A percentile compares a stretch with the other conserved stretches of the same genome.
Evolutionary conservation across 1,140 invertebrate species (phyloP).

Genomic region (Galendromus occidentalis): DNA sequence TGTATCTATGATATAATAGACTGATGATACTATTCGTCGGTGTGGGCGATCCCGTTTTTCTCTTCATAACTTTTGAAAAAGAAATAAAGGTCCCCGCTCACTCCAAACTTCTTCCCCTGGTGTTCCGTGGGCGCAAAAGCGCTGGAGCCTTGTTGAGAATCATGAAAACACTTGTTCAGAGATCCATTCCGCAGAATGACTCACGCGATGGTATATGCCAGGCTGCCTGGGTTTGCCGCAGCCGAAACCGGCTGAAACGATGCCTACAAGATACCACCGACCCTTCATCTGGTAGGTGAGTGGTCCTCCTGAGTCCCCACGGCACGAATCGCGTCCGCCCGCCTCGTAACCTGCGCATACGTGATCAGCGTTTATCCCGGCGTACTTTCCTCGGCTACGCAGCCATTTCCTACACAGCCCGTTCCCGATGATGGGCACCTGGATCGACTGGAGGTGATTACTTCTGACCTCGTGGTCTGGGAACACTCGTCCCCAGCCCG

Average conservation of each 20-base stretch:
- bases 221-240: constrained; percentile 76
- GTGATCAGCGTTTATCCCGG: background rate
- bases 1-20: no score
- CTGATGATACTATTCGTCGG: no score
- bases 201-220: constrained; percentile 61
- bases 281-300: constrained; percentile 19
- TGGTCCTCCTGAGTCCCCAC: constrained; percentile 34
- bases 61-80: no score
- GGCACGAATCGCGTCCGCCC: constrained; percentile 23
- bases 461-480: background rate
- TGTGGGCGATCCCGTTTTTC: no score
- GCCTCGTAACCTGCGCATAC: constrained; percentile 23
- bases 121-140: no score
- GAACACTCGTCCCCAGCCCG: constrained; percentile 39
- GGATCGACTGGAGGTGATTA: constrained; percentile 42
- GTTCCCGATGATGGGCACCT: constrained; percentile 23
- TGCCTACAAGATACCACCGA: constrained; percentile 39
- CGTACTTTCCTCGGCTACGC: background rate
- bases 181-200: constrained; percentile 56
- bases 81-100: no score
- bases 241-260: constrained; percentile 81
- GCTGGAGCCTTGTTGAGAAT: no score
- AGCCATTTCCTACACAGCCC: background rate
- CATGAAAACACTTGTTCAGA: constrained; percentile 19
- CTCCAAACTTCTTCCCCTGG: no score